Evolutionary conservation across 1,140 invertebrate genomes (phyloP), one percentile per base, ranked within the genome.

Genomic region (Vollenhovia emeryi): DNA sequence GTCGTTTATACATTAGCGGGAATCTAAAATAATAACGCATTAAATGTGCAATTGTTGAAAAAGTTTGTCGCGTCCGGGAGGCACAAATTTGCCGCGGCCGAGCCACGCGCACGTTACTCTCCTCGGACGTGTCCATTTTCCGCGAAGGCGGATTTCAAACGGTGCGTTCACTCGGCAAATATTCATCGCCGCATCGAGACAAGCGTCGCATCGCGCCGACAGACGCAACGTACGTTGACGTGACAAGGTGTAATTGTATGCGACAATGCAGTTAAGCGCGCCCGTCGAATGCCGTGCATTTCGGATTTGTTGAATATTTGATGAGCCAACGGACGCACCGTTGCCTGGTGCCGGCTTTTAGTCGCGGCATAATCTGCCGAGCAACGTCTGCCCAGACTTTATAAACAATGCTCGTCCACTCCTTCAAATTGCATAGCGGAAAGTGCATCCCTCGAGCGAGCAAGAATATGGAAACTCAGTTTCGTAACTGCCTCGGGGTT

Each of bases 391-490:
- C 13, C 66, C n/a, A 33, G 64, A 80, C 78, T 82, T 82, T 82
- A 82, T 71, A 71, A 82, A 82, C 78, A 82, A 59, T 36, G 78
- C 50, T 45, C 66, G 78, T 82, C 78, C 78, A 82, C 66, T 73
- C 66, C 36, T 82, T 73, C 36, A 73, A 82, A 82, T 82, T 82
- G 78, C 59, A 57, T 45, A 73, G 40, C 66, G 78, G 64, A 79
- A 68, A 79, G 75, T 66, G 75, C 48, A 71, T 52, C 64, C 24
- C 62, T 40, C 24, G 48, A 48, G 27, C 66, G 36, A 57, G 66
- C 66, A 73, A 57, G 66, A 82, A 73, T 82, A 82, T 82, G 66
- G 78, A 82, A 82, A 82, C 36, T 73, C 78, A 73, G 66, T 82
- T 82, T 82, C 66, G 64, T 27, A 73, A 73, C 78, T 73, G 64